Percentiles rank a stretch among this genome's conserved stretches.
Evolutionary conservation across 2,888 invertebrate genomes (phyloP).

Genomic region (Nymphalis polychloros): DNA sequence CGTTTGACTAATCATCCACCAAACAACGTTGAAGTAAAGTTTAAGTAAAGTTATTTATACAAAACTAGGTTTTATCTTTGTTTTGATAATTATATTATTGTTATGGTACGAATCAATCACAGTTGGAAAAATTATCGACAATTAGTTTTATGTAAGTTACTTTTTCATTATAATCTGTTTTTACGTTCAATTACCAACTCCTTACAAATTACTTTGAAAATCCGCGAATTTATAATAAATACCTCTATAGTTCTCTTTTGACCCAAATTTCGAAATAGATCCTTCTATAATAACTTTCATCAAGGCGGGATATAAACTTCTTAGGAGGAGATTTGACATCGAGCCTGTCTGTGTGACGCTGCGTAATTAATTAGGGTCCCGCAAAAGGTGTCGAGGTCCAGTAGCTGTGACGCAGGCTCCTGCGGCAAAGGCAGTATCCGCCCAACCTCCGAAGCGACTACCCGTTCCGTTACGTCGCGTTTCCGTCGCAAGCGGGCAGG

Average conservation of each 20-base stretch:
- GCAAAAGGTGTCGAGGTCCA: conserved; percentile 76
- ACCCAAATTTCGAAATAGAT: conserved; percentile 4
- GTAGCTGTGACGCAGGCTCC: conserved; percentile 76
- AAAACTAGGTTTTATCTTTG: no score
- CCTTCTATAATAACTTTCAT: conserved; percentile 14
- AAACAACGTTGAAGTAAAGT: no score
- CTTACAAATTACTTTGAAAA: no score
- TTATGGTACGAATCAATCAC: no score
- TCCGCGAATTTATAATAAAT: not conserved
- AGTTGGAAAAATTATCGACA: no score
- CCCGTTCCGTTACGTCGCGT: conserved; percentile 49
- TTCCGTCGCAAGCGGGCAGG: conserved; percentile 41
- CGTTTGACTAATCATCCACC: no score
- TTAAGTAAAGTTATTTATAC: no score
- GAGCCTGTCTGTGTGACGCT: conserved; percentile 62
- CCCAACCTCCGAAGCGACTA: conserved; percentile 57
- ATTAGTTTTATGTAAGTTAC: no score
- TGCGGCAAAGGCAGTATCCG: conserved; percentile 73
- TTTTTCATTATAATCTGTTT: no score
- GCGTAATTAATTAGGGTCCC: conserved; percentile 77
- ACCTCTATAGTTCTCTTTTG: not conserved
- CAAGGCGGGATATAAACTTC: conserved; percentile 17
- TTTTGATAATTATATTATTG: no score
- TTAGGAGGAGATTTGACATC: conserved; percentile 44
- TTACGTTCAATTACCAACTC: no score